Evolutionary conservation across 1,140 invertebrate species (phyloP).

Genomic region (Drosophila kohkoa): DNA sequence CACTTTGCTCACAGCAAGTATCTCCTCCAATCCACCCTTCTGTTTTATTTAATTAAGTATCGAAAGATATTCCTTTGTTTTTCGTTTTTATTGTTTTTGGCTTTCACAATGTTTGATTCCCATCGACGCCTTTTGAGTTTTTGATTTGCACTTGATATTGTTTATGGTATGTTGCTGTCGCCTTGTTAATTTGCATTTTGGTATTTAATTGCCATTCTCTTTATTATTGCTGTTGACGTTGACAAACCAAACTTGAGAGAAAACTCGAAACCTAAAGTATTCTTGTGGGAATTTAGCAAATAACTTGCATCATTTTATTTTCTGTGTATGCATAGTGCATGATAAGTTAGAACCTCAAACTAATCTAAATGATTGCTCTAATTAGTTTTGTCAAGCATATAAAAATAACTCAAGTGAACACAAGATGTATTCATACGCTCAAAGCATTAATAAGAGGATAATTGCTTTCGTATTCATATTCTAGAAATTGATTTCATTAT

Average conservation of each 20-base stretch:
- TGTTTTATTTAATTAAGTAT: constrained; percentile 50
- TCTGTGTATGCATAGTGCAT: background rate
- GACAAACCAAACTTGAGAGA: background rate
- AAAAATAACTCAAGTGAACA: constrained; percentile 5
- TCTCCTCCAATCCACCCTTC: constrained; percentile 1
- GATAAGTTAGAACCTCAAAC: constrained; percentile 10
- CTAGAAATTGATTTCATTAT: background rate
- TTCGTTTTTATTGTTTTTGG: constrained; percentile 9
- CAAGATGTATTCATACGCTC: background rate
- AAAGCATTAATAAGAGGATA: constrained; percentile 6
- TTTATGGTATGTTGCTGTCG: constrained; percentile 19
- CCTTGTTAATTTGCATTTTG: constrained; percentile 35
- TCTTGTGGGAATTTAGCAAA: background rate
- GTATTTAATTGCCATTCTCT: constrained; percentile 21
- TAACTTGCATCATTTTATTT: background rate
- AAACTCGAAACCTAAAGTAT: background rate
- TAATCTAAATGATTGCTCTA: constrained; percentile 1
- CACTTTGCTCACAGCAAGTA: constrained; percentile 25
- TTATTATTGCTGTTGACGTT: constrained; percentile 4
- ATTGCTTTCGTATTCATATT: background rate
- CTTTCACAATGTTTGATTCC: constrained; percentile 26
- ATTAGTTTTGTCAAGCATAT: constrained; percentile 1
- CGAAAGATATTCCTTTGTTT: constrained; percentile 22
- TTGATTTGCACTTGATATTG: constrained; percentile 40
- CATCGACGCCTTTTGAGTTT: constrained; percentile 16